Evolutionary conservation across 2,797 vertebrate species (phyloP).

Genomic region (Potorous gilbertii): DNA sequence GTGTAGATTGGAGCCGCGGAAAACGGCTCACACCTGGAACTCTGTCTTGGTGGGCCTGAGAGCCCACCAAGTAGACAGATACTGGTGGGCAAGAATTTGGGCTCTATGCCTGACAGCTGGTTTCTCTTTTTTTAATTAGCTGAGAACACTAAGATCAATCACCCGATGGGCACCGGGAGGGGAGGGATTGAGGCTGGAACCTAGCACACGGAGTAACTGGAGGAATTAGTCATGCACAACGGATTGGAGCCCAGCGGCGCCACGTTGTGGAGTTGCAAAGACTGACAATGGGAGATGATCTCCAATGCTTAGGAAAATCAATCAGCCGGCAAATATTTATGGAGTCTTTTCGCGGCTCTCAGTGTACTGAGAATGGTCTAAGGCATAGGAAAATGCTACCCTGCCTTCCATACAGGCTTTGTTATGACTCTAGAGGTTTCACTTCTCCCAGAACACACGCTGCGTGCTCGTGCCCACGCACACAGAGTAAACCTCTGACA

Average conservation of each 20-base stretch:
- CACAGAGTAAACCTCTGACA: neutral
- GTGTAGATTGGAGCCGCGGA: neutral
- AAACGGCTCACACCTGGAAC: neutral
- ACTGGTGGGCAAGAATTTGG: neutral
- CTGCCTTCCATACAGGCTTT: neutral
- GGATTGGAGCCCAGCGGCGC: neutral
- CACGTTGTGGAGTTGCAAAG: neutral
- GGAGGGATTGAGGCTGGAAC: neutral
- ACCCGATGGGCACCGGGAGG: neutral
- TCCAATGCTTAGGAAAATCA: neutral
- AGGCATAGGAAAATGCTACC: neutral
- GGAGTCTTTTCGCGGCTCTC: neutral
- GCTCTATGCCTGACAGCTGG: neutral
- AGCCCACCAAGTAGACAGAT: neutral
- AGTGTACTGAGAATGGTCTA: neutral
- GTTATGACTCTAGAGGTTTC: neutral
- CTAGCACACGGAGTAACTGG: neutral
- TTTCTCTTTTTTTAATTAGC: neutral
- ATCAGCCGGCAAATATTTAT: neutral
- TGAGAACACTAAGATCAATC: neutral
- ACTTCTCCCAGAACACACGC: neutral
- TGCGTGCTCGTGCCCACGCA: accelerated
- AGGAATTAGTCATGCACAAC: neutral
- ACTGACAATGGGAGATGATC: neutral
- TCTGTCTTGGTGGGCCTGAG: neutral